Percentiles rank a stretch among this genome's conserved stretches.
Conservation (phyloP, 2,797 vertebrate genomes). For the Eupleurogrammus muticus region DNA sequence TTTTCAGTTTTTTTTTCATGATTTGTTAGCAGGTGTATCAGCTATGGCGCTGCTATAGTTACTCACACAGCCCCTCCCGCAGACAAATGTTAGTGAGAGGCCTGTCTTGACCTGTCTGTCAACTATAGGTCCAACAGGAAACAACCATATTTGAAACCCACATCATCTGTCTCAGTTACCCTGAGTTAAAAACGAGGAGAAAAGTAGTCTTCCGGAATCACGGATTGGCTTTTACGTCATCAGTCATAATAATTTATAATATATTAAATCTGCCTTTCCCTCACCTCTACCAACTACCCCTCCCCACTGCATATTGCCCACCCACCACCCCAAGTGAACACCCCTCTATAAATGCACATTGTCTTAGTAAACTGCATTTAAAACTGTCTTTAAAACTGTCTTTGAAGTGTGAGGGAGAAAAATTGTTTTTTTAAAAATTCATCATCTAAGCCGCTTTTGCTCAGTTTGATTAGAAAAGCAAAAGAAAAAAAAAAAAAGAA, state of each 20-base stretch:
- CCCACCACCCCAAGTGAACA: constrained; percentile 56
- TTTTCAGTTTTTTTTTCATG: constrained; percentile 49
- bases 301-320: constrained; percentile 70
- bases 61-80: constrained; percentile 32
- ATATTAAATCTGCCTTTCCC: constrained; percentile 81
- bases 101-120: constrained; percentile 59
- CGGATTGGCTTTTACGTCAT: constrained; percentile 78
- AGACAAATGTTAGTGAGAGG: constrained; percentile 55
- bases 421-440: constrained; percentile 47
- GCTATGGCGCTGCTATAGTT: constrained; percentile 54
- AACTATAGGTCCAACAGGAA: constrained; percentile 80
- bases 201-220: constrained; percentile 74
- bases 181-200: constrained; percentile 83
- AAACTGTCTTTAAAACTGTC: constrained; percentile 70
- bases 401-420: constrained; percentile 63
- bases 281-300: constrained; percentile 59
- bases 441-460: constrained; percentile 55
- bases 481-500: constrained; percentile 14
- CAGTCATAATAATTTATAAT: constrained; percentile 82
- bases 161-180: constrained; percentile 83
- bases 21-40: constrained; percentile 60
- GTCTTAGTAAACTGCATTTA: constrained; percentile 73
- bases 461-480: constrained; percentile 64
- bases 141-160: constrained; percentile 67
- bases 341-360: constrained; percentile 78